A percentile compares a stretch with the other conserved stretches of the same genome.
These are phyloP conservation scores for Eriosoma lanigerum DNA, from an alignment of 1,140 invertebrate genomes.

Conservation along the genomic window DNA sequence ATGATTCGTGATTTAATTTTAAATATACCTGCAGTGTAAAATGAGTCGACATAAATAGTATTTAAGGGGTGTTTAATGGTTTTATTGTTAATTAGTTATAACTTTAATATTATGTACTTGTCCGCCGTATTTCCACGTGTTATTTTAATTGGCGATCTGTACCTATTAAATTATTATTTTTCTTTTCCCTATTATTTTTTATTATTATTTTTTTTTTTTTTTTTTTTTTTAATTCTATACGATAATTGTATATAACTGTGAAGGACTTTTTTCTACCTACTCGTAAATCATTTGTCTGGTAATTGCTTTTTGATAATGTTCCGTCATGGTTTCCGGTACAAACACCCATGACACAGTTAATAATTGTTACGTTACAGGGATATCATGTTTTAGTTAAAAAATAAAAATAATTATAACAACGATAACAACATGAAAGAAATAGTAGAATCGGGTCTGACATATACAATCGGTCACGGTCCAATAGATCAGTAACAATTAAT, in stretches of 20 bases:
- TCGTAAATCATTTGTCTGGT: neutral
- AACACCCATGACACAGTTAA: constrained; percentile 25
- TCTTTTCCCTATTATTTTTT: neutral
- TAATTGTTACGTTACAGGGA: neutral
- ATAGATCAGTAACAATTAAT: constrained; percentile 31
- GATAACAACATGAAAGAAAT: neutral
- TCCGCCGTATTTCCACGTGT: too few species aligned
- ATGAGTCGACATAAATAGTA: constrained; percentile 25
- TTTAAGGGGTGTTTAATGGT: neutral
- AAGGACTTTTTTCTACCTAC: neutral
- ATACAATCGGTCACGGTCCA: constrained; percentile 24
- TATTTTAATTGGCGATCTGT: constrained; percentile 37
- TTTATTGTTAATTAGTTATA: too few species aligned
- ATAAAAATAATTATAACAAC: neutral
- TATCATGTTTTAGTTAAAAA: constrained; percentile 24
- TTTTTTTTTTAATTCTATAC: constrained; percentile 19
- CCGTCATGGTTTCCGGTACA: constrained; percentile 28
- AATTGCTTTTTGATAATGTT: constrained; percentile 31
- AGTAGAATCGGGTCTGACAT: constrained; percentile 4
- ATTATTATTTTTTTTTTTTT: neutral
- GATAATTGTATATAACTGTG: constrained; percentile 17
- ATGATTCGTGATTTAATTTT: neutral
- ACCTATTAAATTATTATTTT: too few species aligned
- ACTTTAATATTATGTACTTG: neutral
- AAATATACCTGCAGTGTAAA: neutral